Conservation (phyloP, 2,888 invertebrate genomes). For the Apodemia hepburni region DNA sequence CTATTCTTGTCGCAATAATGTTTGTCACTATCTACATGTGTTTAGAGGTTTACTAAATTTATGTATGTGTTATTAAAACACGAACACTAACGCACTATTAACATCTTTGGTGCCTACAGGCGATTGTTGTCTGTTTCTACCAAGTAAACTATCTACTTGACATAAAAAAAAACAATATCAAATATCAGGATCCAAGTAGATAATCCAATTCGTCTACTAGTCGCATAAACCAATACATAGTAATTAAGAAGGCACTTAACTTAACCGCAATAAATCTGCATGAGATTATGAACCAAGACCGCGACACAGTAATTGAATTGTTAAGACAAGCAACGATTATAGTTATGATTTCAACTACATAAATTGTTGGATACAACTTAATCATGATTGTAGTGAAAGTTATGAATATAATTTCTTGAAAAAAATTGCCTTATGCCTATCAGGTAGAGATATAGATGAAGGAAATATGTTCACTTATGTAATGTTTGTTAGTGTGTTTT, state of each 20-base stretch:
- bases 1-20: no score
- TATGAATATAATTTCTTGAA: background rate
- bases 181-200: conserved; percentile 23
- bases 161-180: background rate
- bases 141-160: no score
- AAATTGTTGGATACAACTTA: conserved; percentile 7
- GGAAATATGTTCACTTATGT: no score
- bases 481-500: no score
- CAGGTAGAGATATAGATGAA: no score
- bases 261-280: conserved; percentile 38
- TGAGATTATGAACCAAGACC: conserved; percentile 25
- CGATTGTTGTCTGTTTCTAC: no score
- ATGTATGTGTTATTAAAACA: no score
- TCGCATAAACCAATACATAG: conserved; percentile 33
- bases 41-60: no score
- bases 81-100: no score
- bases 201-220: conserved; percentile 23
- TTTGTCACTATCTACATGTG: no score
- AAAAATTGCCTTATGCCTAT: background rate
- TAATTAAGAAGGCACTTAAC: conserved; percentile 41
- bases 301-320: conserved; percentile 18
- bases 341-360: background rate
- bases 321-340: conserved; percentile 14
- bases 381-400: background rate
- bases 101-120: no score